Evolutionary conservation across 2,888 invertebrate genomes (phyloP).

Genomic region (Tipula helvola): DNA sequence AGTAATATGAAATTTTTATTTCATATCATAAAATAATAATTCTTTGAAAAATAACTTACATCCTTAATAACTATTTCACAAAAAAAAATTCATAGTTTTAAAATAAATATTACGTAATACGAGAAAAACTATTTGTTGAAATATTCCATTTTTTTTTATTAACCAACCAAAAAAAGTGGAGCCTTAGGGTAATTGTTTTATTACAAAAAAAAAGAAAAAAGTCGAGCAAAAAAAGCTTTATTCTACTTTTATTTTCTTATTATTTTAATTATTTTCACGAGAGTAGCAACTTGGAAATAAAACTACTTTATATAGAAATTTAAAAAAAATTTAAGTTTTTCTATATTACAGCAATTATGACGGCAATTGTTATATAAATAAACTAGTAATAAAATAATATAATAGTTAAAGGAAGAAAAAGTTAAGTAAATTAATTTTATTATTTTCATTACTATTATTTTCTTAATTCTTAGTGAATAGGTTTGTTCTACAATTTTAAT

Average conservation of each 20-base stretch:
- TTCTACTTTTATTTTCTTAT: background rate
- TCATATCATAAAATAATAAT: background rate
- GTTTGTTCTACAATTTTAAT: background rate
- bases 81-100: background rate
- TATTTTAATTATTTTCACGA: background rate
- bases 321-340: background rate
- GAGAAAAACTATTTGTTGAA: background rate
- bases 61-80: background rate
- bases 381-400: no score
- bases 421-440: slow-evolving; percentile 4
- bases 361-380: background rate
- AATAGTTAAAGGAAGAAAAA: background rate
- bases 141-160: background rate
- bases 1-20: background rate
- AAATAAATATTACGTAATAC: background rate
- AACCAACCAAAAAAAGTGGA: background rate
- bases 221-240: background rate
- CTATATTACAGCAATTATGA: no score
- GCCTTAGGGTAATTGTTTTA: background rate
- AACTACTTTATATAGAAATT: background rate
- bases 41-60: background rate
- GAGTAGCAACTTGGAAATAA: background rate
- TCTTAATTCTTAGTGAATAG: background rate
- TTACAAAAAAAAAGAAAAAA: background rate
- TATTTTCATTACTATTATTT: background rate